Conservation (phyloP, 1,140 invertebrate species). For the Ceratosolen solmsi region DNA sequence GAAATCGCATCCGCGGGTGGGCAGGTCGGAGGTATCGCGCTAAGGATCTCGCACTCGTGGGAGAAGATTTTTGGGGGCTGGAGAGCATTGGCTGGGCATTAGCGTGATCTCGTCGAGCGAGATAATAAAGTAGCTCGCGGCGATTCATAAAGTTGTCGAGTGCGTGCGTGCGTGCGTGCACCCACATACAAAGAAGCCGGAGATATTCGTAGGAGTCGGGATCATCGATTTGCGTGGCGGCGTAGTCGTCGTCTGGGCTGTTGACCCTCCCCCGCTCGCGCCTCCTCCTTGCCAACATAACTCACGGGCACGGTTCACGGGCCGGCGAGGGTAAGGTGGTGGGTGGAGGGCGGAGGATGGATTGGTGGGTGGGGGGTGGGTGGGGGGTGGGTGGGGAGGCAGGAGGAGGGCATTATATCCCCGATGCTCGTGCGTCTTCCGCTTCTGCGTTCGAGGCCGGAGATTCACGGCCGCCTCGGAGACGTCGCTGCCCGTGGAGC, state of each 20-base stretch:
- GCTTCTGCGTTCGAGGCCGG: constrained; percentile 45
- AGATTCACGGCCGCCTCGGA: constrained; percentile 40
- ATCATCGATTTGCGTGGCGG: background rate
- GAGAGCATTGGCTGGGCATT: too few species aligned
- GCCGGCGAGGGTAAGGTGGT: too few species aligned
- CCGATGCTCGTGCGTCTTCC: constrained; percentile 26
- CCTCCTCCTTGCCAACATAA: background rate
- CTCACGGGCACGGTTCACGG: too few species aligned
- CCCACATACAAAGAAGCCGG: background rate
- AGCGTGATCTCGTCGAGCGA: background rate
- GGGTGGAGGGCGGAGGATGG: too few species aligned
- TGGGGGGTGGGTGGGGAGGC: too few species aligned
- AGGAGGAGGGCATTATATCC: constrained; percentile 31
- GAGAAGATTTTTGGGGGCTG: background rate
- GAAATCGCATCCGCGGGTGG: background rate
- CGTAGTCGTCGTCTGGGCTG: constrained; percentile 30
- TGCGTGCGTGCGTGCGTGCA: background rate
- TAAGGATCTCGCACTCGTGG: background rate
- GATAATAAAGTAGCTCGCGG: constrained; percentile 35
- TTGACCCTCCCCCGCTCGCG: constrained; percentile 42
- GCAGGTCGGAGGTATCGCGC: background rate
- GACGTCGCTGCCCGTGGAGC: constrained; percentile 46
- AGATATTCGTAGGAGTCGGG: background rate
- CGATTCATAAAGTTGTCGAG: constrained; percentile 56
- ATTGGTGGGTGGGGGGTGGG: too few species aligned